Conservation (phyloP, 1,140 invertebrate species). For the Ganaspis sp. region DNA sequence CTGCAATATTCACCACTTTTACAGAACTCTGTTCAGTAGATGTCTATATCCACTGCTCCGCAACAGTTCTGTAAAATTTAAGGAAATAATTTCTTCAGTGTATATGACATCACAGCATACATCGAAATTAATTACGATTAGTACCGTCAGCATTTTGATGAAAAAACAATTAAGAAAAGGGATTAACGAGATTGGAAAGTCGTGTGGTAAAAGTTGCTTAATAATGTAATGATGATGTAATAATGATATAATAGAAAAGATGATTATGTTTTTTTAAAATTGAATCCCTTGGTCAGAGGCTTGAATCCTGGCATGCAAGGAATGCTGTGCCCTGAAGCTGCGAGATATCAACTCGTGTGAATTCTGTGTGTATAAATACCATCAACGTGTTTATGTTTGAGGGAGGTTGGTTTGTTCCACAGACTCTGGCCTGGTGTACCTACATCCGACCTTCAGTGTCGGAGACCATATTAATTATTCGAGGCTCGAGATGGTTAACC, state of each 20-base stretch:
- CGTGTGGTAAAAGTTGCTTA: background rate
- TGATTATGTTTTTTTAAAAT: background rate
- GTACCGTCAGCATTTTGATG: no score
- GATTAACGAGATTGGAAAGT: no score
- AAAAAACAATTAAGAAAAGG: no score
- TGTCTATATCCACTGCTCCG: no score
- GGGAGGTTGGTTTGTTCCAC: slow-evolving; percentile 16
- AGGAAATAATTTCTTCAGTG: no score
- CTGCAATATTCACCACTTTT: no score
- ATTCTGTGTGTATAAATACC: background rate
- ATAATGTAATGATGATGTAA: background rate
- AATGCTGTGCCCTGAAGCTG: background rate
- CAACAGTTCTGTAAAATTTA: no score
- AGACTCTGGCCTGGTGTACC: background rate
- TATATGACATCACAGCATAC: no score
- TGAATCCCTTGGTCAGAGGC: background rate
- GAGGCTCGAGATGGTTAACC: background rate
- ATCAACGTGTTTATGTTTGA: slow-evolving; percentile 4
- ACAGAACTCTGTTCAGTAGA: no score
- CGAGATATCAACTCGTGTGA: background rate
- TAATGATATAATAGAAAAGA: background rate
- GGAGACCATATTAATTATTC: slow-evolving; percentile 20
- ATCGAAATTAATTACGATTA: no score
- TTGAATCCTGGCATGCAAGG: background rate
- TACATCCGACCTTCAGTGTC: background rate